Evolutionary conservation across 2,113 vertebrate genomes (phyloP), one percentile per base, ranked within the genome.

Genomic region (Thermophis baileyi): DNA sequence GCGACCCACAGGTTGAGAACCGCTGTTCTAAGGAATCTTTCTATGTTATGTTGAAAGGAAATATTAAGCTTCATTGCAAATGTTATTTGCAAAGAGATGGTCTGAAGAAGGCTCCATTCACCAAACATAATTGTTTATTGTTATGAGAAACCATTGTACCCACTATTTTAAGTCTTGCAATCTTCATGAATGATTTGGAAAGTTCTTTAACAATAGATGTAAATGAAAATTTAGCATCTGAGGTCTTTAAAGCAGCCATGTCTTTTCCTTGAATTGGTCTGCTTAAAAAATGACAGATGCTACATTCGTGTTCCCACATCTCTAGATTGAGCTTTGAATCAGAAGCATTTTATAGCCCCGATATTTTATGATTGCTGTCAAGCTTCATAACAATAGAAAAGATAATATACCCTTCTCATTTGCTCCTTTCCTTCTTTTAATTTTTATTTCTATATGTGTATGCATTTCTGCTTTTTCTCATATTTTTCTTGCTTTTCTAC

Each of bases 401-500:
- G 35, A 81, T 81, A 81, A 81, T 40, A 44, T 35, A 4, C 74
- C 18, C 20, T 44, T 44, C 35, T 81, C 74, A 81, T 44, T 81
- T 81, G 18, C 18, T 44, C 74, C 35, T 44, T 81, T 3, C 74
- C 35, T 81, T 22, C 18, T 81, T 81, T 44, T 44, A 81, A 81
- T 44, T 81, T 81, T 81, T 81, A 44, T 44, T 22, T 22, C 35
- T 81, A 20, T 40, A 20, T 40, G 18, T 81, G 18, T 44, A 22
- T 24, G 35, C 35, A 30, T 40, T 22, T 24, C 90, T 54, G 63
- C 12, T 49, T 53, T 53, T n/a, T 46, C 49, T 63, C 60, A 93
- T 92, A 87, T 86, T 55, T 94, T 91, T 51, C 90, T 81, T 96
- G 85, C 89, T 54, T 95, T 90, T 95, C 94, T 91, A 55, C 40